Conservation (phyloP, 2,113 vertebrate genomes). For the Chloropsis hardwickii region DNA sequence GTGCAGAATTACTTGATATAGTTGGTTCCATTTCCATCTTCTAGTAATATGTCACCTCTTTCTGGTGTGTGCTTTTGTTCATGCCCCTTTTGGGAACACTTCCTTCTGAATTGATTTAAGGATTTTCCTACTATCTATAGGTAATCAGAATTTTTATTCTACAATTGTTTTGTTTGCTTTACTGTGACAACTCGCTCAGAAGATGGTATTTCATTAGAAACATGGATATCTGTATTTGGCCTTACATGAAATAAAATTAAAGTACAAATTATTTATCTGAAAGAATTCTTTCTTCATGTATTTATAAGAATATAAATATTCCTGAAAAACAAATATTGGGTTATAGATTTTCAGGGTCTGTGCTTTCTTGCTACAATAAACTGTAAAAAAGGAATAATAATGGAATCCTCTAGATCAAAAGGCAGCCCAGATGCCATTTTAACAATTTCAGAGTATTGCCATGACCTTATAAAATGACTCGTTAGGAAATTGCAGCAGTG, state of each 20-base stretch:
- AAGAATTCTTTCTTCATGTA: neutral
- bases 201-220: neutral
- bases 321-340: neutral
- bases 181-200: neutral
- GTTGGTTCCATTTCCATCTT: neutral
- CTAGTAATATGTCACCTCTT: neutral
- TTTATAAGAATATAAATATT: neutral
- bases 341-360: neutral
- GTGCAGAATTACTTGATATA: neutral
- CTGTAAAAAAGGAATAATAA: neutral
- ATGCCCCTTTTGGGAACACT: neutral
- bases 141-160: neutral
- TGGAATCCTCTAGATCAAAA: neutral
- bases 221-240: neutral
- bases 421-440: neutral
- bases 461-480: neutral
- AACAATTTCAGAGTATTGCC: neutral
- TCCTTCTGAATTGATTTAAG: neutral
- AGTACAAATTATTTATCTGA: neutral
- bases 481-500: neutral
- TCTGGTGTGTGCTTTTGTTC: neutral
- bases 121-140: neutral
- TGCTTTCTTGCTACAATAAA: neutral
- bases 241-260: neutral
- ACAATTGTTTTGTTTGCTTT: neutral